phyloP scores from a whole-genome alignment of 2,797 vertebrate genomes.

The Lepus townsendii region DNA sequence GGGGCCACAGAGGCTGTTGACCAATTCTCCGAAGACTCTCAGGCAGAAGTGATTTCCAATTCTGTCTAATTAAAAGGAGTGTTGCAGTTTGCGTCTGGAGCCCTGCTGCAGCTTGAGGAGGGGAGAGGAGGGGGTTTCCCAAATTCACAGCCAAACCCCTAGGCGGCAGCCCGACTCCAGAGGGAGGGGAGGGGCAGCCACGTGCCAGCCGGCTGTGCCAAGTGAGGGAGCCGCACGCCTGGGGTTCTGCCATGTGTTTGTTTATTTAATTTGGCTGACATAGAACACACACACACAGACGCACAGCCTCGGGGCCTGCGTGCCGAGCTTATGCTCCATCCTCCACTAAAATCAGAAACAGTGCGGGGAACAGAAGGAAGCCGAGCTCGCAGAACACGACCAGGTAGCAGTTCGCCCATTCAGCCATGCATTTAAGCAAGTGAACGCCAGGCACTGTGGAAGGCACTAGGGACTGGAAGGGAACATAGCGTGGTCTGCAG shows the following conservation, averaged over 20 bases:
- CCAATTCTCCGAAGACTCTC: constrained; percentile 33
- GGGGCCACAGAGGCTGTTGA: not conserved
- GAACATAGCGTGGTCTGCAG: not conserved
- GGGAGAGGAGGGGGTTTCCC: constrained; percentile 8
- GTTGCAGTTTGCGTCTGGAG: constrained; percentile 22
- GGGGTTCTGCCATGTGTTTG: constrained; percentile 84
- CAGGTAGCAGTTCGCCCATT: not conserved
- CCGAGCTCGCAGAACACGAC: not conserved
- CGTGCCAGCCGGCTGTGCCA: constrained; percentile 82
- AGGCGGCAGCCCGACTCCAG: constrained; percentile 54
- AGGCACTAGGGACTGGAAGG: not conserved
- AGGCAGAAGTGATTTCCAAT: constrained; percentile 64
- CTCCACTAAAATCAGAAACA: constrained; percentile 74
- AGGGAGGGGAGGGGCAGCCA: constrained; percentile 77
- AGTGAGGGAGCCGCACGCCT: constrained; percentile 74
- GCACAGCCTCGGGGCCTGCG: constrained; percentile 76
- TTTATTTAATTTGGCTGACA: constrained; percentile 85
- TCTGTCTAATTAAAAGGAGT: constrained; percentile 68
- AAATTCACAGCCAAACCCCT: constrained; percentile 72
- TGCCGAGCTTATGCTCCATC: constrained; percentile 58
- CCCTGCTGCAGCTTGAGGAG: constrained; percentile 20
- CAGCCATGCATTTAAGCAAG: constrained; percentile 13
- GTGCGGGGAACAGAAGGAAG: not conserved
- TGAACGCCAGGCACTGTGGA: not conserved
- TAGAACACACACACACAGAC: constrained; percentile 79